phyloP scores from a whole-genome alignment of 1,140 invertebrate species.

The Palaemon carinicauda region DNA sequence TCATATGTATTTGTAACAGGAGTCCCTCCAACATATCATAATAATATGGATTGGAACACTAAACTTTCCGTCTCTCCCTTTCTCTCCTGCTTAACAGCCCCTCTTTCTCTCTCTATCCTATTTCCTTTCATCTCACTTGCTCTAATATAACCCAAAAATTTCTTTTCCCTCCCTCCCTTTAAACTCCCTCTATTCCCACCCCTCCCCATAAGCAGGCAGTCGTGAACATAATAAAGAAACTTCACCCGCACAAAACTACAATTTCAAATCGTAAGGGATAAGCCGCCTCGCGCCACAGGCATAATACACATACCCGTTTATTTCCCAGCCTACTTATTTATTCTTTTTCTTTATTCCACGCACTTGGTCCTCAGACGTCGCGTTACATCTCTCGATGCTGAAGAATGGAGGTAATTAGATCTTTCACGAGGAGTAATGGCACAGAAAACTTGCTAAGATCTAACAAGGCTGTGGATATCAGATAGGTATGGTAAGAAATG shows the following conservation, averaged over 20 bases:
- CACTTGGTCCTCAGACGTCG: background rate
- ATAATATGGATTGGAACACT: background rate
- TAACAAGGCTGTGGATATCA: no score
- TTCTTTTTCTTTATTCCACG: no score
- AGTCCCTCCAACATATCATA: background rate
- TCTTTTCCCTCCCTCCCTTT: background rate
- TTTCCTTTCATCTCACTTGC: no score
- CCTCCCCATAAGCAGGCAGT: background rate
- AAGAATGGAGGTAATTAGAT: no score
- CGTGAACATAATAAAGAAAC: background rate
- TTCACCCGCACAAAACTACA: background rate
- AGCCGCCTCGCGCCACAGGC: background rate
- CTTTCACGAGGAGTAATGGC: no score
- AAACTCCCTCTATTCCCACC: background rate
- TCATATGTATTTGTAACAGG: background rate
- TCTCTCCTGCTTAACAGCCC: background rate
- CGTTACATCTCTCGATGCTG: background rate
- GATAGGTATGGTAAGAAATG: no score
- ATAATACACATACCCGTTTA: slow-evolving; percentile 3
- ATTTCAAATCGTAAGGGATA: background rate
- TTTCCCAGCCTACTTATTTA: background rate
- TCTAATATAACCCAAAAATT: no score
- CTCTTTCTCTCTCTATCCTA: background rate
- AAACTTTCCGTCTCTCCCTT: no score
- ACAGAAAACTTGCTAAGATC: no score